Conservation (phyloP, 2,888 invertebrate species). For the Caenorhabditis parvicauda region DNA sequence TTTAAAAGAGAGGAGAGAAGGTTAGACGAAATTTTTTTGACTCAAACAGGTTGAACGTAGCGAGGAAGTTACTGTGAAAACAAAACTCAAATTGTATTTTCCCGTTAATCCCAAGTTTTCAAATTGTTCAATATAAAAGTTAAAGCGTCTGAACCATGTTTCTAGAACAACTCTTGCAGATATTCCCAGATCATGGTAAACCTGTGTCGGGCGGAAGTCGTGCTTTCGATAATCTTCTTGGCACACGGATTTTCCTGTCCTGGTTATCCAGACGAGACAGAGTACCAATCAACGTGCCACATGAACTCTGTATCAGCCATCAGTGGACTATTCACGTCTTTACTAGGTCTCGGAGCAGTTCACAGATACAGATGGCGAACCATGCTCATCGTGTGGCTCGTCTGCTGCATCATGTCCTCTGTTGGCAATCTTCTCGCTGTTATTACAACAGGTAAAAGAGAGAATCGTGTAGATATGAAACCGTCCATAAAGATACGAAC, state of each 20-base stretch:
- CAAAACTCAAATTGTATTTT: no score
- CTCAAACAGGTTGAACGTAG: no score
- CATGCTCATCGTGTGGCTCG: constrained; percentile 57
- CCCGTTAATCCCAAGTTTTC: no score
- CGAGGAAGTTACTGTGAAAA: no score
- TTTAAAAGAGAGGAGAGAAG: no score
- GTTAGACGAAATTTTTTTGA: no score
- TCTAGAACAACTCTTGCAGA: constrained; percentile 29
- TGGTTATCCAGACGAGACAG: constrained; percentile 45
- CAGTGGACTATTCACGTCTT: constrained; percentile 56
- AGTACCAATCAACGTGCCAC: constrained; percentile 58
- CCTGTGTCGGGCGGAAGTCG: constrained; percentile 55
- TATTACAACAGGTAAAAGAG: constrained; percentile 47
- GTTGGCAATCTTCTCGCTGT: constrained; percentile 58
- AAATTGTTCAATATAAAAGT: background rate
- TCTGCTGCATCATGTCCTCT: constrained; percentile 56
- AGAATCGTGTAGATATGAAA: no score
- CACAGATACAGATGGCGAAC: constrained; percentile 57
- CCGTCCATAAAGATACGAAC: no score
- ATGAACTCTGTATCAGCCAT: constrained; percentile 59
- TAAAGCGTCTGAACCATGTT: no score
- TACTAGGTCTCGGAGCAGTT: constrained; percentile 59
- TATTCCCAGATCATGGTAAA: constrained; percentile 56
- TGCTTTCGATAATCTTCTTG: constrained; percentile 52
- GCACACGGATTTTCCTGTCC: constrained; percentile 37